A percentile compares a stretch with the other conserved stretches of the same genome.
These are phyloP conservation scores for Hypomecis atomaria DNA, from an alignment of 2,888 invertebrate genomes.

Conservation along the genomic window DNA sequence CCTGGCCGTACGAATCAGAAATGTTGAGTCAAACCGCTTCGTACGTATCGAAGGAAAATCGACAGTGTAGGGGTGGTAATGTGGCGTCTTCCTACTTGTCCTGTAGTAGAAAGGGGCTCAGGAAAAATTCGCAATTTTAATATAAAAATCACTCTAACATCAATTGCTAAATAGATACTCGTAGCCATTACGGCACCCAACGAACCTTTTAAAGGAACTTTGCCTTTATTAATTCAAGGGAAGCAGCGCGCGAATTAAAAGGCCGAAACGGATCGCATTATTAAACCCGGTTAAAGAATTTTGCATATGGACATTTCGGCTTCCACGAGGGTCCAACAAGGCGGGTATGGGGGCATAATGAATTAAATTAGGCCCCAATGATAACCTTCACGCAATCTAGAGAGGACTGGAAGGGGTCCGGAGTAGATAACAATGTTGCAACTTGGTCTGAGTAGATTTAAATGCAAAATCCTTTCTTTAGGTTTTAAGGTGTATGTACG, in stretches of 20 bases:
- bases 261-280: slow-evolving; percentile 45
- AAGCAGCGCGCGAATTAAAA: slow-evolving; percentile 36
- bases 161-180: slow-evolving; percentile 20
- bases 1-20: too few relatives aligned
- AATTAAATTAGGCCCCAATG: slow-evolving; percentile 80
- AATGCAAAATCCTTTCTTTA: too few relatives aligned
- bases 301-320: slow-evolving; percentile 69
- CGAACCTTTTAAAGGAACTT: slow-evolving; percentile 27
- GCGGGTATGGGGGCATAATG: slow-evolving; percentile 65
- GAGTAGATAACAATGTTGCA: slow-evolving; percentile 43
- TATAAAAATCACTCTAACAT: slow-evolving; percentile 8
- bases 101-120: too few relatives aligned
- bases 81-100: too few relatives aligned
- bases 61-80: too few relatives aligned
- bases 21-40: too few relatives aligned
- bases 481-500: too few relatives aligned
- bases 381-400: slow-evolving; percentile 77
- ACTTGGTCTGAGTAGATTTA: slow-evolving; percentile 40
- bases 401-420: slow-evolving; percentile 47
- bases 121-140: background rate
- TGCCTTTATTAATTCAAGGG: slow-evolving; percentile 34
- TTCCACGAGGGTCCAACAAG: slow-evolving; percentile 70
- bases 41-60: too few relatives aligned
- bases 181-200: slow-evolving; percentile 20
- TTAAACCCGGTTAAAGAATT: slow-evolving; percentile 66